phyloP scores from a whole-genome alignment of 2,113 vertebrate species.

The Cryptomyrus ogoouensis region DNA sequence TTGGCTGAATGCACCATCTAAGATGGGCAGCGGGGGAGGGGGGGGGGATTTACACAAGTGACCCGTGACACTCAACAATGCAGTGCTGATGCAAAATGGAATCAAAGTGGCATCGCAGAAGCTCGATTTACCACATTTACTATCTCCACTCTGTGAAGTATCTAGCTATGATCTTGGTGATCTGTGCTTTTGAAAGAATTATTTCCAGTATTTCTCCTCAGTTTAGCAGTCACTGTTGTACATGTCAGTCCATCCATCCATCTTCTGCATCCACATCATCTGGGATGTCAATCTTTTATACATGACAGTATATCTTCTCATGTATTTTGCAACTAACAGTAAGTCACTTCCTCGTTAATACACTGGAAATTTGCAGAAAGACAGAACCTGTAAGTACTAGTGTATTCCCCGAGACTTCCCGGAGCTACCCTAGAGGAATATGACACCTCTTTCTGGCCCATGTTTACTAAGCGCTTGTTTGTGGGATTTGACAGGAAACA shows the following conservation, averaged over 20 bases:
- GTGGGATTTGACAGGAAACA: not conserved
- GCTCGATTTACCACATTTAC: not conserved
- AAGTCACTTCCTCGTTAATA: not conserved
- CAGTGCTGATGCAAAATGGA: not conserved
- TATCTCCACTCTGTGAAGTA: not conserved
- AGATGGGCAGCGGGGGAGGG: not conserved
- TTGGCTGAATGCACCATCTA: not conserved
- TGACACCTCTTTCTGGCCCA: not conserved
- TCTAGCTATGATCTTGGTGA: not conserved
- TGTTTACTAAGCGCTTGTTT: not conserved
- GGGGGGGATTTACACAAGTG: not conserved
- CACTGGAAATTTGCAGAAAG: not conserved
- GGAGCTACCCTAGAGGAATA: not conserved
- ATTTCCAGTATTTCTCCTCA: not conserved
- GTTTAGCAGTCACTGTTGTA: not conserved
- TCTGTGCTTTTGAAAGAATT: not conserved
- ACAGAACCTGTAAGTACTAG: not conserved
- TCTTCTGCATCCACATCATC: not conserved
- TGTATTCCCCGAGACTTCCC: not conserved
- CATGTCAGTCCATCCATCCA: not conserved
- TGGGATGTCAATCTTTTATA: not conserved
- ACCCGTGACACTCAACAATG: not conserved
- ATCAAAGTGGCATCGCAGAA: not conserved
- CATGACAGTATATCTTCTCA: not conserved
- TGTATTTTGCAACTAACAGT: not conserved